Evolutionary conservation across 2,888 invertebrate genomes (phyloP).

Genomic region (Lagria hirta): DNA sequence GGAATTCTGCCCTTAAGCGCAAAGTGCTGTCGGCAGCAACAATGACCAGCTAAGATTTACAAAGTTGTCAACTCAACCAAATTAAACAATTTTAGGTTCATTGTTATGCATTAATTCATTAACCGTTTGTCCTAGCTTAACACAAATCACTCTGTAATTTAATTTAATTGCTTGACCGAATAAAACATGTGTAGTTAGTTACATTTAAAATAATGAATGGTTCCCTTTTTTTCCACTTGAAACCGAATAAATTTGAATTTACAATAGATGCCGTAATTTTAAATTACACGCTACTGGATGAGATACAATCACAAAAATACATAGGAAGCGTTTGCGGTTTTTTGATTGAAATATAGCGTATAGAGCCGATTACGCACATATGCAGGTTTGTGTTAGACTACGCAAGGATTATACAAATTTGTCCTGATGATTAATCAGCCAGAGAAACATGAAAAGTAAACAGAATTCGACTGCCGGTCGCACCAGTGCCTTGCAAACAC

Average conservation of each 20-base stretch:
- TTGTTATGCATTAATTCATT: conserved; percentile 28
- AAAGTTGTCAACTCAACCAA: conserved; percentile 11
- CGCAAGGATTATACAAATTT: no score
- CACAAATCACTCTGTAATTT: conserved; percentile 29
- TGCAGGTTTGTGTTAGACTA: no score
- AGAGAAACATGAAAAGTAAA: no score
- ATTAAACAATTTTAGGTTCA: conserved; percentile 22
- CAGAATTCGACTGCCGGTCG: no score
- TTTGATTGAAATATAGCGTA: no score
- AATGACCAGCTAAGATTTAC: conserved; percentile 21
- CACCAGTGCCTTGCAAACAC: no score
- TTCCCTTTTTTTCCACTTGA: conserved; percentile 9
- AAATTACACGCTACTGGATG: no score
- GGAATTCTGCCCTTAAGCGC: conserved; percentile 15
- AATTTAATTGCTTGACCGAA: conserved; percentile 26
- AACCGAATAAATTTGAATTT: background rate
- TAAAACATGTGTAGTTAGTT: conserved; percentile 26
- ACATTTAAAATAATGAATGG: conserved; percentile 16
- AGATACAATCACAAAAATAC: no score
- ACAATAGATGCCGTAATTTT: conserved; percentile 1
- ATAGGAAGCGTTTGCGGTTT: no score
- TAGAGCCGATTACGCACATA: no score
- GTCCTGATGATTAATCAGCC: no score
- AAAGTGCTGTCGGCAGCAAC: no score
- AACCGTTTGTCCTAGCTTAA: conserved; percentile 19